phyloP scores from a whole-genome alignment of 2,888 invertebrate genomes.

The Rhagium mordax region DNA sequence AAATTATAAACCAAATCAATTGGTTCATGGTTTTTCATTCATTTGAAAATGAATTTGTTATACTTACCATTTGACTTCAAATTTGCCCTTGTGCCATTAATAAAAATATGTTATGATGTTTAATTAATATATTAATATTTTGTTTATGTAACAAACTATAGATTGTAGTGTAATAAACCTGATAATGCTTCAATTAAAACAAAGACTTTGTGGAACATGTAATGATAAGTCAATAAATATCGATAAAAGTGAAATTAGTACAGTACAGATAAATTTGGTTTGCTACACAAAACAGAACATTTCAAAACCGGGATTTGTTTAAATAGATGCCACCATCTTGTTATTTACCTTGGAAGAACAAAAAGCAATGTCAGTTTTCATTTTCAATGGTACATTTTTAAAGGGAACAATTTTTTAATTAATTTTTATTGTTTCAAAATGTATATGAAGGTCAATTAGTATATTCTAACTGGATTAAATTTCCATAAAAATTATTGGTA shows the following conservation, averaged over 20 bases:
- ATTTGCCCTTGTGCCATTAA: too few relatives aligned
- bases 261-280: too few relatives aligned
- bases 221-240: background rate
- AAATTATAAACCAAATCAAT: too few relatives aligned
- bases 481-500: background rate
- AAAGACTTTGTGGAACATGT: background rate
- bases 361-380: slow-evolving; percentile 11
- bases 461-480: background rate
- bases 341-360: slow-evolving; percentile 8
- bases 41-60: background rate
- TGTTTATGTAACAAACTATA: background rate
- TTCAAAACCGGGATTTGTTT: background rate
- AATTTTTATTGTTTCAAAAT: background rate
- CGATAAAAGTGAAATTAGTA: background rate
- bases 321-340: slow-evolving; percentile 1
- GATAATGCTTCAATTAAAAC: background rate
- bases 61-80: background rate
- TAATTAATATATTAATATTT: background rate
- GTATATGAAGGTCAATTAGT: slow-evolving; percentile 7
- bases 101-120: background rate
- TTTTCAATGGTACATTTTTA: background rate
- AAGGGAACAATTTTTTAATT: background rate
- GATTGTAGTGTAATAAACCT: background rate
- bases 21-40: too few relatives aligned
- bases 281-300: background rate